These are phyloP conservation scores for Drepana arcuata DNA, from an alignment of 1,140 invertebrate species.

Conservation along the genomic window DNA sequence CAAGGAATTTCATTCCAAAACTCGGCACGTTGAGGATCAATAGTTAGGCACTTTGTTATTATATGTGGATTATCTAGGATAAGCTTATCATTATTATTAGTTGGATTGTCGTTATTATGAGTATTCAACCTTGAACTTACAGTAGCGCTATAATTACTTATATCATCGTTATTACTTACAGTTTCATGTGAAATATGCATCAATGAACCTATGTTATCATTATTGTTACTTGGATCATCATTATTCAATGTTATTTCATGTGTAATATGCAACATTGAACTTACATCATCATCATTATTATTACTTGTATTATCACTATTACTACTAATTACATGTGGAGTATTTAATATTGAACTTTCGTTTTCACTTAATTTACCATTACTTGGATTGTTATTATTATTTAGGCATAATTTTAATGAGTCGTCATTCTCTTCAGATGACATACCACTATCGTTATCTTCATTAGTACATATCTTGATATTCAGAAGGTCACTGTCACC, in stretches of 20 bases:
- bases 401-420: slow-evolving; percentile 35
- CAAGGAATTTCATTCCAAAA: slow-evolving; percentile 66
- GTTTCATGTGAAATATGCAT: no score
- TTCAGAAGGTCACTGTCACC: no score
- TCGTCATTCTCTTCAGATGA: slow-evolving; percentile 61
- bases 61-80: slow-evolving; percentile 29
- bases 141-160: not conserved
- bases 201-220: not conserved
- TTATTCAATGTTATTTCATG: not conserved
- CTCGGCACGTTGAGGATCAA: slow-evolving; percentile 43
- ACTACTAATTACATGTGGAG: no score
- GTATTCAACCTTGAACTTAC: not conserved
- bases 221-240: not conserved
- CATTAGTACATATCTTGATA: no score
- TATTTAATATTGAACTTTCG: not conserved
- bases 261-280: slow-evolving; percentile 9
- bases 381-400: slow-evolving; percentile 19
- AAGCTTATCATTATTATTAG: slow-evolving; percentile 27
- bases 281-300: slow-evolving; percentile 20
- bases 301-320: no score
- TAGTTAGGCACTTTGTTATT: slow-evolving; percentile 60
- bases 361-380: no score
- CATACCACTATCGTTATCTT: slow-evolving; percentile 61
- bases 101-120: slow-evolving; percentile 17
- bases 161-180: not conserved